phyloP scores from a whole-genome alignment of 2,797 vertebrate species.

The Sebastes vulpes region DNA sequence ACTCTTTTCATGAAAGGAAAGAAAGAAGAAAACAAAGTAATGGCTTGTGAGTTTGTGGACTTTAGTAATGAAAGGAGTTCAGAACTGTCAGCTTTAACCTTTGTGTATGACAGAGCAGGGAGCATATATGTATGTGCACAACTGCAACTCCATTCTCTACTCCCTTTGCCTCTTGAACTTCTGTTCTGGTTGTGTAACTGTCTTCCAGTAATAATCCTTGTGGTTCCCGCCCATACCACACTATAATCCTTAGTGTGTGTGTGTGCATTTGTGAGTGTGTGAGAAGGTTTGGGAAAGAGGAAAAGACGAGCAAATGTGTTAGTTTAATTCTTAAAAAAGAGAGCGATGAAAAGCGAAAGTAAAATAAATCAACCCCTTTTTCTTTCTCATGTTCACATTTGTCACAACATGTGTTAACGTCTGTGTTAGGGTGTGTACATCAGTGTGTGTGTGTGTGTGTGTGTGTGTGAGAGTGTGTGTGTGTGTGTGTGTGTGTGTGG shows the following conservation, averaged over 20 bases:
- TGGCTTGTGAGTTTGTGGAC: neutral
- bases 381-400: slow-evolving; percentile 7
- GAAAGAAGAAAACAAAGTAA: neutral
- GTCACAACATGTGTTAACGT: neutral
- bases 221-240: slow-evolving; percentile 57
- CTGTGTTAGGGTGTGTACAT: neutral
- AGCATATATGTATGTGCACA: neutral
- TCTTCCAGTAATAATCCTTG: slow-evolving; percentile 74
- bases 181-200: slow-evolving; percentile 68
- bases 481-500: slow-evolving; percentile 14
- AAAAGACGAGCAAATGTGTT: neutral
- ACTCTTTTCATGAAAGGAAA: neutral
- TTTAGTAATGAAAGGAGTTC: slow-evolving; percentile 12
- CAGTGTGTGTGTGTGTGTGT: neutral
- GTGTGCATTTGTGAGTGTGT: neutral
- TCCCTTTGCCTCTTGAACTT: slow-evolving; percentile 43
- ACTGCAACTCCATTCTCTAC: slow-evolving; percentile 3
- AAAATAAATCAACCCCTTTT: neutral
- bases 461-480: neutral
- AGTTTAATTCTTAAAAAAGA: slow-evolving; percentile 5
- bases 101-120: neutral
- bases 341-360: neutral
- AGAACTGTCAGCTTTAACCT: slow-evolving; percentile 18
- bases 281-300: neutral
- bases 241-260: slow-evolving; percentile 49